These are phyloP conservation scores for Microctenopoma steveboyesi DNA, from an alignment of 2,797 vertebrate species.

Conservation along the genomic window DNA sequence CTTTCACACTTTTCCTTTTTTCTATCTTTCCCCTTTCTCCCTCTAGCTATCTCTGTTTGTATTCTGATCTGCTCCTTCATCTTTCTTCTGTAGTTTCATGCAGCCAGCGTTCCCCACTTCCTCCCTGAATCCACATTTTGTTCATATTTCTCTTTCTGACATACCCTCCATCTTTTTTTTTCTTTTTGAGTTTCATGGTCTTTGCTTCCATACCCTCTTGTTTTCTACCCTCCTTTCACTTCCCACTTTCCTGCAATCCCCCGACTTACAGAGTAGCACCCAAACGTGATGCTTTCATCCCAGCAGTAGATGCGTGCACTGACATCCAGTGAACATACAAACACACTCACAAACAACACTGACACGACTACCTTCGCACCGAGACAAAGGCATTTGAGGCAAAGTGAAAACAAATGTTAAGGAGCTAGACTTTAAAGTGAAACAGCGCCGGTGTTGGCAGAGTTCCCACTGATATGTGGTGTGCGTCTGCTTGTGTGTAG, in stretches of 20 bases:
- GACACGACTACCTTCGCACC: conserved; percentile 44
- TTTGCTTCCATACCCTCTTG: conserved; percentile 16
- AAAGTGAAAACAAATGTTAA: conserved; percentile 69
- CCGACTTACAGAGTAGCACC: conserved; percentile 29
- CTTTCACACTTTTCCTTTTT: conserved; percentile 34
- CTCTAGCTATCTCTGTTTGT: conserved; percentile 43
- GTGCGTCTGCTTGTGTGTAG: conserved; percentile 29
- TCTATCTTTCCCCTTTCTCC: conserved; percentile 21
- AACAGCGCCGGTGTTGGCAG: conserved; percentile 38
- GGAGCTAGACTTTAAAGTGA: conserved; percentile 50
- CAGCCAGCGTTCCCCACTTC: conserved; percentile 1
- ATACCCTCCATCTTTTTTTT: conserved; percentile 13
- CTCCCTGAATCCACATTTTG: conserved; percentile 9
- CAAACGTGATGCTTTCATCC: conserved; percentile 25
- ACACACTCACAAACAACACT: conserved; percentile 21
- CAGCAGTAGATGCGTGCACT: conserved; percentile 13
- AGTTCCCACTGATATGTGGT: conserved; percentile 27
- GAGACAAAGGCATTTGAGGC: conserved; percentile 67
- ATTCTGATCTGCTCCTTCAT: conserved; percentile 47
- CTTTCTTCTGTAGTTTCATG: conserved; percentile 42
- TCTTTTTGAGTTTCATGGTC: conserved; percentile 35
- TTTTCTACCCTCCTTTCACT: conserved; percentile 6
- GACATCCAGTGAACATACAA: conserved; percentile 20
- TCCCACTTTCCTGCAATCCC: neutral
- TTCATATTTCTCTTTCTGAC: conserved; percentile 5